A percentile compares a stretch with the other conserved stretches of the same genome.
These are phyloP conservation scores for Brachypodius melanocephalos DNA, from an alignment of 2,113 vertebrate species.

Conservation along the genomic window DNA sequence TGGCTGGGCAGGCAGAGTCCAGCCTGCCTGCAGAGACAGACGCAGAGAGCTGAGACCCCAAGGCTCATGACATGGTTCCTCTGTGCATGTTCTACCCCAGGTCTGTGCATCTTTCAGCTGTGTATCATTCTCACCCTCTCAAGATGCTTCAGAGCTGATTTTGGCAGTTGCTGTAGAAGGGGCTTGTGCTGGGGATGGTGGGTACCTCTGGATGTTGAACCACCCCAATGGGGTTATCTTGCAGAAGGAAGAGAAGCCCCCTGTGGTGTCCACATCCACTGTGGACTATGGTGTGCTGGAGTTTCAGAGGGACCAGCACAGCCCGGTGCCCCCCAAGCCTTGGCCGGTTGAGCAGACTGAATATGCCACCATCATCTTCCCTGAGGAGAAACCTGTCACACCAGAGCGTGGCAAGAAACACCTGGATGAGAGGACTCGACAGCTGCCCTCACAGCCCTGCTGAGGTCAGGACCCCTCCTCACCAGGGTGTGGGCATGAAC, in stretches of 20 bases:
- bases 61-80: background rate
- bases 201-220: background rate
- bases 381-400: background rate
- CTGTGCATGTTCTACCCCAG: background rate
- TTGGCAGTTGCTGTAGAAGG: background rate
- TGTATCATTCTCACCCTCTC: background rate
- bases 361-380: conserved; percentile 74
- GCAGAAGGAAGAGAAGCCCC: conserved; percentile 31
- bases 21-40: background rate
- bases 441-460: background rate
- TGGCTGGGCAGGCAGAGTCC: rapidly evolving
- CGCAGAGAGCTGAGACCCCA: background rate
- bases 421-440: background rate
- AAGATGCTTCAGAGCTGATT: background rate
- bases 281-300: conserved; percentile 75
- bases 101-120: background rate
- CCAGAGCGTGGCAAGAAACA: background rate
- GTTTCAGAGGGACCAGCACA: conserved; percentile 37
- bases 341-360: conserved; percentile 47
- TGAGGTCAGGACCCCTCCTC: background rate
- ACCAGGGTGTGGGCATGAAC: background rate
- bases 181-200: background rate
- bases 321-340: background rate
- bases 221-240: rapidly evolving
- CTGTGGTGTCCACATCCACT: background rate